phyloP scores from a whole-genome alignment of 2,797 vertebrate genomes.

The Vireo griseus region DNA sequence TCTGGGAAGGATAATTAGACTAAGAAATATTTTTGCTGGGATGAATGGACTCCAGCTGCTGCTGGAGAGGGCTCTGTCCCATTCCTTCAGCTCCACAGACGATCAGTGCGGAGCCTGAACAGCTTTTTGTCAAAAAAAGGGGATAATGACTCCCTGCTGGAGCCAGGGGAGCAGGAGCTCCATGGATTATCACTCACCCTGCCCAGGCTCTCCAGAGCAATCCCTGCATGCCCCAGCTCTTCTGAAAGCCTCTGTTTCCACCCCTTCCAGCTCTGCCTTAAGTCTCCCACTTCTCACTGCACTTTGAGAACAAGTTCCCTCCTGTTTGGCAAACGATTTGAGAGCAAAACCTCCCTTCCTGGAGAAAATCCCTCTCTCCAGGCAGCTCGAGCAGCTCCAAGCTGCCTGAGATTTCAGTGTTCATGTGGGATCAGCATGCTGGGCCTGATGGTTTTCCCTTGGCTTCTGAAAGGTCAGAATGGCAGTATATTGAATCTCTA shows the following conservation, averaged over 20 bases:
- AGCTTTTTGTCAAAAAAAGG: background rate
- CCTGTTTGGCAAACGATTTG: background rate
- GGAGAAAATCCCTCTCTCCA: background rate
- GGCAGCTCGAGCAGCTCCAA: background rate
- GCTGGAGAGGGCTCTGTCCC: background rate
- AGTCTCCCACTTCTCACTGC: background rate
- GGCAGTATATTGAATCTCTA: conserved; percentile 51
- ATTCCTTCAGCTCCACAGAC: background rate
- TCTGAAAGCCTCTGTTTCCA: background rate
- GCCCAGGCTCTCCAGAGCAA: background rate
- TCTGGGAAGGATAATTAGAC: background rate
- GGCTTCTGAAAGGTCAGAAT: conserved; percentile 52
- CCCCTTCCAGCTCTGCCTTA: background rate
- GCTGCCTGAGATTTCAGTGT: background rate
- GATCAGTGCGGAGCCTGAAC: background rate
- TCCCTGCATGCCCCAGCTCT: background rate
- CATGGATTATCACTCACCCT: background rate
- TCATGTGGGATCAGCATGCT: conserved; percentile 19
- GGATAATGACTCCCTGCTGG: background rate
- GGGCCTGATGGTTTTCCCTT: conserved; percentile 27
- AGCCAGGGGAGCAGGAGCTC: background rate
- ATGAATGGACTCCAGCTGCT: background rate
- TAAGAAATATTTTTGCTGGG: background rate
- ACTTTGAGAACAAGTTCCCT: background rate
- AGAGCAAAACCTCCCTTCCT: background rate